These are phyloP conservation scores for Bos indicus DNA, from an alignment of 2,113 vertebrate genomes.

Conservation along the genomic window DNA sequence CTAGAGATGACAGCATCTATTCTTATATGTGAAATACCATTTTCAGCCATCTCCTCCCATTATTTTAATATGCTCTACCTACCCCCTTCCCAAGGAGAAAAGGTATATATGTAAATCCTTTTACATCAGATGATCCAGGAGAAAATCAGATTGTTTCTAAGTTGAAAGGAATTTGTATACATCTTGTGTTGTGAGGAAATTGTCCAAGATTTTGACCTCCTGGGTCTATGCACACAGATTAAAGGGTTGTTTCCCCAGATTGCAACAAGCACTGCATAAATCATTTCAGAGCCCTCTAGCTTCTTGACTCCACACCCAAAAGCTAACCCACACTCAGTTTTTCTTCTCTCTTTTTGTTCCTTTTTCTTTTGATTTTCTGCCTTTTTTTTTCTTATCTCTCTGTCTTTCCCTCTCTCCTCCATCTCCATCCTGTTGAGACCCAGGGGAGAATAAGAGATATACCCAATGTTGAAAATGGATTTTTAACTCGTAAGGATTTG, in stretches of 20 bases:
- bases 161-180: conserved; percentile 67
- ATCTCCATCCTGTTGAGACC: not conserved
- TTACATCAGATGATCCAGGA: conserved; percentile 37
- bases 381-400: not conserved
- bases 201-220: conserved; percentile 56
- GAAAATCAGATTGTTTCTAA: conserved; percentile 53
- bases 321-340: not conserved
- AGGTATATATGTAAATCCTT: not conserved
- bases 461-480: not conserved
- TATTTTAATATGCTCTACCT: not conserved
- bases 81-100: not conserved
- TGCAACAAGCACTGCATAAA: conserved; percentile 48
- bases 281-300: conserved; percentile 11
- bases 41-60: not conserved
- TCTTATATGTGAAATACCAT: not conserved
- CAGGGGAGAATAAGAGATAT: not conserved
- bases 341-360: not conserved
- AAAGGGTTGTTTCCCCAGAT: conserved; percentile 46
- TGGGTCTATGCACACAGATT: conserved; percentile 39
- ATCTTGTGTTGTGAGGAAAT: conserved; percentile 51
- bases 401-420: not conserved
- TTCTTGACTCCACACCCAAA: not conserved
- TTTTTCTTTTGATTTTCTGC: not conserved
- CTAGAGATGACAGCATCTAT: not conserved
- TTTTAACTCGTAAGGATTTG: not conserved